Base-by-base conservation (phyloP, 2,888 invertebrate genomes). In the Epistrophella euchroma region DNA sequence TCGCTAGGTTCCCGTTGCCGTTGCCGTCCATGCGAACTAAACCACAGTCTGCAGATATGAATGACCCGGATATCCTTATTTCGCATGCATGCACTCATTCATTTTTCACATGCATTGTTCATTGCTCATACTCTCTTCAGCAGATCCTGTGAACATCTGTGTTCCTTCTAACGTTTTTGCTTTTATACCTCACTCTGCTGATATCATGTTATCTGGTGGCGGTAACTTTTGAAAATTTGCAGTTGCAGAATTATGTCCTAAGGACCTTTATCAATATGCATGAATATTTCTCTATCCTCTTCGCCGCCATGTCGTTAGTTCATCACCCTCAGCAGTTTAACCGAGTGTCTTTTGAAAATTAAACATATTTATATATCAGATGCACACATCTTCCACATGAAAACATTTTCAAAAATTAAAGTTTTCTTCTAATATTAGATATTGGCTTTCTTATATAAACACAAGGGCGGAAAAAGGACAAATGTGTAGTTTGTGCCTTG, bases 31-130 rank as follows among this genome's bases (percentile, higher is more conserved):
- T 28, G 17, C 17, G 45, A 35, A 47, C 50, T 2, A 19, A 43
- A 19, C 45, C 60, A 52, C 68, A n/a, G n/a, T n/a, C n/a, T n/a
- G n/a, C 66, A 78, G 52, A 28, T 62, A 62, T 52, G 47, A 78
- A 73, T 55, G 60, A 19, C 56, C 62, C 70, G 78, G 73, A 60
- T 62, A 64, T 73, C 83, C 83, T 74, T 79, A 56, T 64, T 84
- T 79, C 79, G 64, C 79, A 71, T 79, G 56, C 64, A 64, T 71
- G 74, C 74, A 84, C 37, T 70, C 47, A 37, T 58, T 73, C 68
- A 70, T 77, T 45, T 73, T 52, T 77, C 60, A 40, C 37, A 60
- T 19, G 19, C 19, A 35, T 32, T n/a, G n/a, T n/a, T n/a, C n/a
- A n/a, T n/a, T n/a, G 4, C 4, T 5, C 4, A 52, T 56, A 6